Evolutionary conservation across 2,888 invertebrate genomes (phyloP), one percentile per base, ranked within the genome.

Genomic region (Drosophila mercatorum): DNA sequence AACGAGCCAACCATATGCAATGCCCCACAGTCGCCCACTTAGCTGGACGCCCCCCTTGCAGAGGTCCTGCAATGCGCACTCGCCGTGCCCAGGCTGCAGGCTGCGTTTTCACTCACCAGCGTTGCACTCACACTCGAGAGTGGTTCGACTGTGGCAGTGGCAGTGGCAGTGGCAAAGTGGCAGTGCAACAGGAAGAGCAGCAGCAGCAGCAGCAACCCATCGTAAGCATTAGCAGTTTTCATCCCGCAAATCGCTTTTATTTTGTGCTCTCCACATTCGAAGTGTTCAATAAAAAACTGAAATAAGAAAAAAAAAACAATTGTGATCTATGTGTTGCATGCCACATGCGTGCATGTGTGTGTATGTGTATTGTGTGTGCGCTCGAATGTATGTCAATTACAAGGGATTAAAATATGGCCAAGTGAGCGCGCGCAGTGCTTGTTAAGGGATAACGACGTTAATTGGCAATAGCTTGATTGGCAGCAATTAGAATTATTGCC

Each of bases 171-270:
- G 72, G 62, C 65, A 58, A 28, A 65, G 59, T 66, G 59, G 47
- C 63, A 57, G 72, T 73, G 74, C 73, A 77, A 73, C 73, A 73
- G 78, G 69, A 73, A 55, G 51, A 62, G 58, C 58, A 64, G 49
- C 60, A 64, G 58, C 57, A 64, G 38, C 67, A 73, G 38, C 69
- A 56, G 61, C 46, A 46, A 49, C n/a, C 60, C 38, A 58, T 53
- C 40, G 58, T 58, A 57, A 60, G 68, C 60, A 36, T 58, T 40
- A 55, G 47, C 53, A 60, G 51, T 72, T 72, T 63, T 71, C 47
- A 46, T 14, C 56, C 55, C 56, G 62, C 52, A 34, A 69, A 49
- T 47, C 52, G 41, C 31, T 40, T 11, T 56, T 53, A 51, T 47
- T 53, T 41, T 22, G 41, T 44, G 51, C 38, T 63, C 36, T 44